Evolutionary conservation across 2,797 vertebrate species (phyloP), one percentile per base, ranked within the genome.

Genomic region (Chelon auratus): DNA sequence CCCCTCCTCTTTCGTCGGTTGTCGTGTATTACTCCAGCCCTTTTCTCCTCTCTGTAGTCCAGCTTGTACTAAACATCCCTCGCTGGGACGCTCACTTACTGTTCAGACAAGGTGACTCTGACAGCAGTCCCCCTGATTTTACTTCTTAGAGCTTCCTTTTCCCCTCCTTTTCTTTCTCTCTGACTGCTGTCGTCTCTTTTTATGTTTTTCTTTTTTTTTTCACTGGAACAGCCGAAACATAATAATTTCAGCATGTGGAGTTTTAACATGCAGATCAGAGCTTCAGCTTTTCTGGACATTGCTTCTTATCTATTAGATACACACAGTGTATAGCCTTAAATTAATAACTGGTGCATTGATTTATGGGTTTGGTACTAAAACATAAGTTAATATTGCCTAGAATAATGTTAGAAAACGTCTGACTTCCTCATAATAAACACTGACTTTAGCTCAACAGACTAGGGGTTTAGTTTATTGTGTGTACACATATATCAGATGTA

Each of bases 51-150:
- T 47, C 61, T 81, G 76, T 60, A 68, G 68, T 73, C 51, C 2
- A 15, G 70, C 70, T 74, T 73, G 64, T 67, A 68, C 75, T 67
- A 59, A 79, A 75, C 81, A 78, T 84, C 75, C 52, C 83, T 80
- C 83, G 68, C 72, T 68, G 85, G 72, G 87, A 84, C 39, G 43
- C 57, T 59, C 75, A 43, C 53, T 72, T 67, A 81, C 79, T 83
- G 81, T 77, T 80, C 43, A 50, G 59, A 81, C 87, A 91, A 94
- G 91, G 92, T 93, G 91, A 93, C 89, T 85, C 78, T 80, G 85
- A 88, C 80, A 85, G 67, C 72, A 72, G 52, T 65, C 33, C n/a
- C 55, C 65, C 75, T 82, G 58, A 50, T 79, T 80, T 74, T 8
- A 30, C 59, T 22, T 70, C 64, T 53, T 14, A 22, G 10, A 26